phyloP scores from a whole-genome alignment of 2,113 vertebrate species.

The Ptilonorhynchus violaceus region DNA sequence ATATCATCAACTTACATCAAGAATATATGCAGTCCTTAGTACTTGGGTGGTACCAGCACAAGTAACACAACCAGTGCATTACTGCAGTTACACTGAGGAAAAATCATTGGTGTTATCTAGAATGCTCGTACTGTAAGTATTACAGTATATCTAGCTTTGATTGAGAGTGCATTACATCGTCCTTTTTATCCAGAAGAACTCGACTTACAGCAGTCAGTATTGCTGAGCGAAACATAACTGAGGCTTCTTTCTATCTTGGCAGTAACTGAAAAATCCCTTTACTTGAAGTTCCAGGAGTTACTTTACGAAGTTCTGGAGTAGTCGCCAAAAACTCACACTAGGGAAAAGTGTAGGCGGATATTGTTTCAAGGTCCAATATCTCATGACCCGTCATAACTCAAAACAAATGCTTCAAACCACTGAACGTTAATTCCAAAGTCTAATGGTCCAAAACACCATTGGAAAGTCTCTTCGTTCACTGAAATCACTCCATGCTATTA shows the following conservation, averaged over 20 bases:
- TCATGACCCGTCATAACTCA: conserved; percentile 63
- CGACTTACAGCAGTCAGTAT: neutral
- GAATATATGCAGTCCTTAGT: neutral
- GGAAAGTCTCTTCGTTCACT: neutral
- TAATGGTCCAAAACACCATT: conserved; percentile 20
- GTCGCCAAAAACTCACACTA: conserved; percentile 54
- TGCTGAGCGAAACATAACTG: conserved; percentile 40
- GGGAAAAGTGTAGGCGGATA: conserved; percentile 51
- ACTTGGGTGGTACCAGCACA: neutral
- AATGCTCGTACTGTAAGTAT: neutral
- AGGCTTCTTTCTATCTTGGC: conserved; percentile 39
- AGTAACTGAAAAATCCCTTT: conserved; percentile 59
- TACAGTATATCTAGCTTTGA: neutral
- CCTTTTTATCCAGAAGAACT: neutral
- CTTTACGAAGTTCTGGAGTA: conserved; percentile 36
- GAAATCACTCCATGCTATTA: conserved; percentile 6
- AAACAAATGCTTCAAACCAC: conserved; percentile 65
- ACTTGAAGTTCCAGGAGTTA: conserved; percentile 49
- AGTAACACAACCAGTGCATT: neutral
- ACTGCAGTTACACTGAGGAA: neutral
- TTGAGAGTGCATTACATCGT: neutral
- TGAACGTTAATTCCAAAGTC: conserved; percentile 44
- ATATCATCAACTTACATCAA: neutral
- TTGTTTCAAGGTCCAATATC: conserved; percentile 63
- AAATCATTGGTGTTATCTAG: neutral